Evolutionary conservation across 2,888 invertebrate species (phyloP), one percentile per base, ranked within the genome.

Genomic region (Biston betularia): DNA sequence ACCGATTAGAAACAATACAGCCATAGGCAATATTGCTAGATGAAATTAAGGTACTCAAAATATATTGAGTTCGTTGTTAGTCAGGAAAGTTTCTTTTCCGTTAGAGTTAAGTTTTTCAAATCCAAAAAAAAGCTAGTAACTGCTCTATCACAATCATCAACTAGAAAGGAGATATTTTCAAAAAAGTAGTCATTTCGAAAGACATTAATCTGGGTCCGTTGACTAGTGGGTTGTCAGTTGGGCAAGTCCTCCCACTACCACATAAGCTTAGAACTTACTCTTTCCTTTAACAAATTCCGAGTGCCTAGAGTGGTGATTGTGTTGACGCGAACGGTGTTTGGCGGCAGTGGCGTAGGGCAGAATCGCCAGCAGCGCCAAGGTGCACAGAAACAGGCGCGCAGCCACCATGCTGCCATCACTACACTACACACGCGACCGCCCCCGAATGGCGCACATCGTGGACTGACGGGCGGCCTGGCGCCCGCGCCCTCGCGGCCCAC

Each of bases 241-340:
- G 24, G 54, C 54, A 54, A 42, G 54, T 54, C 24, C 54, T 54
- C 54, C 54, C 42, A 42, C 54, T 54, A 11, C 24, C 42, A 15
- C 12, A 42, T 42, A 7, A 54, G 38, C 10, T 38, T 14, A 33
- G 15, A 76, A 95, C 96, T 96, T 95, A 96, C 96, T 96, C 91
- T 96, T 96, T 88, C 96, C 96, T 89, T 96, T 96, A 87, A 96
- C 96, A 87, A 96, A 96, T 86, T 96, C 96, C 77, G 96, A 96
- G 79, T 94, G 89, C 78, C 89, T 89, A 78, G 83, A 69, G 86
- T 79, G 74, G 82, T 76, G 81, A 87, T 89, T 60, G 61, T 71
- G 70, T 52, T 64, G 48, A 77, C 89, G 86, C 66, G 83, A 76
- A 73, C 90, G 88, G 73, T 89, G 84, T 67, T 81, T 81, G 73